These are phyloP conservation scores for Germaria angustata DNA, from an alignment of 2,888 invertebrate genomes.

Conservation along the genomic window DNA sequence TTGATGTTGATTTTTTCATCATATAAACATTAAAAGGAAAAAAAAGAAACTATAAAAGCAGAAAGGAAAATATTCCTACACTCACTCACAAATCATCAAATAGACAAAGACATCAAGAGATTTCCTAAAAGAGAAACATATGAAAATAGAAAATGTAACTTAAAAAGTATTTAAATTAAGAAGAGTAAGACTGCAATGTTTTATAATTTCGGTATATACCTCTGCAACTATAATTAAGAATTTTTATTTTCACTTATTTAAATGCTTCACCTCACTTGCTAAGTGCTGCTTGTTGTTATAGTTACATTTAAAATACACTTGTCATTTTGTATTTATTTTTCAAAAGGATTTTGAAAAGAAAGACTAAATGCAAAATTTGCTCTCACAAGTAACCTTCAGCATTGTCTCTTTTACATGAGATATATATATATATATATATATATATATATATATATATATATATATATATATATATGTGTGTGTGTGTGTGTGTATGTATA, in stretches of 20 bases:
- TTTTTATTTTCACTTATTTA: neutral
- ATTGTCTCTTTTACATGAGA: neutral
- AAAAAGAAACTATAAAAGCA: slow-evolving; percentile 4
- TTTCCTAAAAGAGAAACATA: slow-evolving; percentile 9
- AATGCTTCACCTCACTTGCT: too few relatives aligned
- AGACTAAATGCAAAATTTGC: neutral
- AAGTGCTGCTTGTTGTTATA: slow-evolving; percentile 20
- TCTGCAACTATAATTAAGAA: too few relatives aligned
- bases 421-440: neutral
- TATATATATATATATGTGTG: too few relatives aligned
- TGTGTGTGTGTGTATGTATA: too few relatives aligned
- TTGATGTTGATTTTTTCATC: slow-evolving; percentile 41
- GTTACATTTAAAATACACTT: slow-evolving; percentile 28
- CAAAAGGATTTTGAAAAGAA: slow-evolving; percentile 6
- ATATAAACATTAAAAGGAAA: slow-evolving; percentile 6
- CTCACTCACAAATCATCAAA: slow-evolving; percentile 56
- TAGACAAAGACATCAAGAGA: slow-evolving; percentile 56
- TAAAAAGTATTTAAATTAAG: slow-evolving; percentile 28
- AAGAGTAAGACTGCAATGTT: too few relatives aligned
- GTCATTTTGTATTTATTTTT: slow-evolving; percentile 43
- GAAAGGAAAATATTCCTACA: slow-evolving; percentile 28
- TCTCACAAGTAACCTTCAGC: slow-evolving; percentile 18
- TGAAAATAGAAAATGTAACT: neutral
- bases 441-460: neutral
- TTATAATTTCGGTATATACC: too few relatives aligned